Percentiles rank a stretch among this genome's conserved stretches.
Evolutionary conservation across 53 echinoderm and acorn worm species (phyloP).

Genomic region (Arbacia lixula): DNA sequence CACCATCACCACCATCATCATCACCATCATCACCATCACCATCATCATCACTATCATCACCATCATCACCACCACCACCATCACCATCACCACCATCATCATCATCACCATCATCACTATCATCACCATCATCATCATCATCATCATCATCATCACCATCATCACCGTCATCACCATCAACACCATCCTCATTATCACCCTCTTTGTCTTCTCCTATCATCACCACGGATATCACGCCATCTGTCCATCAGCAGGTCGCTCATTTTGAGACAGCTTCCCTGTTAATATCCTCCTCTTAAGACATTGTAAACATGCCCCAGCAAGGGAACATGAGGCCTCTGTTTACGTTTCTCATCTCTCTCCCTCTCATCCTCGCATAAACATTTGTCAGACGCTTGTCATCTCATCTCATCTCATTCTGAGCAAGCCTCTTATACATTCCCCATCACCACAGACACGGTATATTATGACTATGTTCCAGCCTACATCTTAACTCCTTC

Average conservation of each 20-base stretch:
- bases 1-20: background rate
- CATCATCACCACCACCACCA: background rate
- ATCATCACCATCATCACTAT: background rate
- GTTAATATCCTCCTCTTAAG: no score
- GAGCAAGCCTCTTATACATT: background rate
- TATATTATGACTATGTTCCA: no score
- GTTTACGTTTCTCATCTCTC: slow-evolving; percentile 30
- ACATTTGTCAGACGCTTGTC: slow-evolving; percentile 10
- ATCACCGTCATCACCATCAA: slow-evolving; percentile 5
- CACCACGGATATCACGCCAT: background rate
- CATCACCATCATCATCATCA: slow-evolving; percentile 10
- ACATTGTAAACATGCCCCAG: no score
- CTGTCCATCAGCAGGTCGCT: no score
- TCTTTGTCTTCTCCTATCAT: background rate
- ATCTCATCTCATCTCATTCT: background rate
- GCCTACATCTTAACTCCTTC: no score
- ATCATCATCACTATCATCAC: background rate
- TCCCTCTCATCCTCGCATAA: slow-evolving; percentile 19
- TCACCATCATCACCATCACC: background rate
- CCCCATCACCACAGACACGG: no score
- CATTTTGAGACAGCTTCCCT: no score
- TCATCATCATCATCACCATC: slow-evolving; percentile 6
- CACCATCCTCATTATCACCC: background rate
- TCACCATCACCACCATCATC: background rate
- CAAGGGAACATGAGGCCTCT: slow-evolving; percentile 1